Evolutionary conservation across 1,140 invertebrate species (phyloP).

Genomic region (Dufourea novaeangliae): DNA sequence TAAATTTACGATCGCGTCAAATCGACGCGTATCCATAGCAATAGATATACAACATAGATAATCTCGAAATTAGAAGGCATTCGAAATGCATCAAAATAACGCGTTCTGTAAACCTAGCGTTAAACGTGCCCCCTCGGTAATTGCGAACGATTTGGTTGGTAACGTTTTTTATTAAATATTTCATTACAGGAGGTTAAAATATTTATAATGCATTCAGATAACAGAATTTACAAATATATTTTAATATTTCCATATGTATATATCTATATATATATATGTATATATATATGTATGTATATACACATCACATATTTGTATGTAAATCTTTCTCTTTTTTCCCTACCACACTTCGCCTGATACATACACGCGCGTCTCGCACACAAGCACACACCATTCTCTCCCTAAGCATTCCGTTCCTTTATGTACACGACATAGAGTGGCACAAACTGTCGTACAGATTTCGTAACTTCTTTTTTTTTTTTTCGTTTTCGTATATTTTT

Average conservation of each 20-base stretch:
- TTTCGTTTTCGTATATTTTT: constrained; percentile 34
- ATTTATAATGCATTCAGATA: constrained; percentile 79
- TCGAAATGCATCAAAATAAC: neutral
- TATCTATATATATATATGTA: constrained; percentile 57
- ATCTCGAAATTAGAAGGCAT: too few species aligned
- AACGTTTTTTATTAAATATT: constrained; percentile 81
- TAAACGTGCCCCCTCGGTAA: constrained; percentile 15
- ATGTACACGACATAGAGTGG: constrained; percentile 76
- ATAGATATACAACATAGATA: too few species aligned
- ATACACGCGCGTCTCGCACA: constrained; percentile 6
- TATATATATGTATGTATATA: constrained; percentile 63
- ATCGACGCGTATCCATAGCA: too few species aligned
- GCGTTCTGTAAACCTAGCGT: neutral
- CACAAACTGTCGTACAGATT: constrained; percentile 65
- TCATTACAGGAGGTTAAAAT: constrained; percentile 81
- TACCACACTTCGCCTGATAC: constrained; percentile 15
- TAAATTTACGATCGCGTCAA: too few species aligned
- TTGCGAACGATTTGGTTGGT: constrained; percentile 68
- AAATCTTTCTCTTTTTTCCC: constrained; percentile 44
- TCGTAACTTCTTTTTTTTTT: constrained; percentile 28
- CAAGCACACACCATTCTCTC: neutral
- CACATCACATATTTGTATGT: constrained; percentile 65
- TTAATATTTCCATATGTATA: constrained; percentile 77
- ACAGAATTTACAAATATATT: constrained; percentile 82
- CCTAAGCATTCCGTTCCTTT: constrained; percentile 26